phyloP scores from a whole-genome alignment of 1,140 invertebrate genomes.

The Adelges cooleyi region DNA sequence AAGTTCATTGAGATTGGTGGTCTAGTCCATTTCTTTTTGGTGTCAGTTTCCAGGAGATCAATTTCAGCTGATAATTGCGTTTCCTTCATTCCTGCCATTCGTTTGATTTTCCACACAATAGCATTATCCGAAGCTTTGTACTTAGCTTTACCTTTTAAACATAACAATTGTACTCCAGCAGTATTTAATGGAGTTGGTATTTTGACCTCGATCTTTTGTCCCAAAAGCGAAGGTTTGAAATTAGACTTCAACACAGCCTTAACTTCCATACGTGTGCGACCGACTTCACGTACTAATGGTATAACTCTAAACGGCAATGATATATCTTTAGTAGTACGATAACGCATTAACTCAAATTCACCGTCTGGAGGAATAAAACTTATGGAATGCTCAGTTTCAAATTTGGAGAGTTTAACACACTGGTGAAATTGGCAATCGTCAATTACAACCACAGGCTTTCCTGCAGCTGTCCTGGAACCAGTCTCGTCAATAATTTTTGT shows the following conservation, averaged over 20 bases:
- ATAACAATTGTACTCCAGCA: constrained; percentile 96
- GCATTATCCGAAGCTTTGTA: constrained; percentile 99
- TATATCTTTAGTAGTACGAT: constrained; percentile 99
- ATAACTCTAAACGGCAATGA: constrained; percentile 98
- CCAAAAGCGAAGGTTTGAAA: constrained; percentile 94
- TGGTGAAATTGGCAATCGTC: constrained; percentile 99
- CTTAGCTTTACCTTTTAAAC: constrained; percentile 98
- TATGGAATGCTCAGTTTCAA: constrained; percentile 99
- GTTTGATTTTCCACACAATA: constrained; percentile 99
- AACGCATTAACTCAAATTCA: constrained; percentile 99
- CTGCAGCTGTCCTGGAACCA: constrained; percentile 60
- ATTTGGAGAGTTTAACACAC: constrained; percentile 98
- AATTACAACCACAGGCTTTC: constrained; percentile 94
- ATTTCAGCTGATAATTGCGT: constrained; percentile 99
- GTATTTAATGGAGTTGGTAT: constrained; percentile 99
- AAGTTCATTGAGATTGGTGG: constrained; percentile 99
- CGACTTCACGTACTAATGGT: constrained; percentile 93
- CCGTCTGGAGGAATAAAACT: constrained; percentile 99
- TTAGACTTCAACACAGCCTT: constrained; percentile 99
- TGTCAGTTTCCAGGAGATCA: constrained; percentile 95
- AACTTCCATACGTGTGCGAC: constrained; percentile 98
- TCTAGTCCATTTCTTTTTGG: constrained; percentile 99
- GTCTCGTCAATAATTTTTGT: constrained; percentile 42
- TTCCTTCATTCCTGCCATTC: constrained; percentile 99
- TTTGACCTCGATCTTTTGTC: constrained; percentile 98